phyloP scores from a whole-genome alignment of 2,797 vertebrate genomes.

The Anguilla anguilla region DNA sequence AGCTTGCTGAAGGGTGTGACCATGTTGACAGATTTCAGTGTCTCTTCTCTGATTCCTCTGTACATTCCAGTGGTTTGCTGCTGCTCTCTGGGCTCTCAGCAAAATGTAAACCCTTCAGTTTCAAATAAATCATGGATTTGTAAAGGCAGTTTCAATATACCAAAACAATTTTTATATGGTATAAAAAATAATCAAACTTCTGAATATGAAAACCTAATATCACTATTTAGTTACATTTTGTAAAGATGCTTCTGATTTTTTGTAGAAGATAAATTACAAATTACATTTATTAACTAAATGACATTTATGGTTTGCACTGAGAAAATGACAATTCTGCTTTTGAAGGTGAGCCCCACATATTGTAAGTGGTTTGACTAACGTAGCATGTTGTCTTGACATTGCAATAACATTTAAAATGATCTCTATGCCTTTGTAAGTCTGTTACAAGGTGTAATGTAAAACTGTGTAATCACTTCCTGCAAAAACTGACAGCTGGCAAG shows the following conservation, averaged over 20 bases:
- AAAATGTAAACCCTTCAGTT: not conserved
- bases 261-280: not conserved
- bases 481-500: not conserved
- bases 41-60: not conserved
- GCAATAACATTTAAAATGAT: not conserved
- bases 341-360: not conserved
- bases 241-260: not conserved
- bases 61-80: not conserved
- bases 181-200: not conserved
- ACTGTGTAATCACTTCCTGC: not conserved
- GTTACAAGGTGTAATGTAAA: not conserved
- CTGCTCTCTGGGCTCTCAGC: not conserved
- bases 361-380: not conserved
- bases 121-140: not conserved
- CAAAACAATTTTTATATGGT: not conserved
- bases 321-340: not conserved
- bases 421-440: not conserved
- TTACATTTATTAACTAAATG: not conserved
- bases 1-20: constrained; percentile 15
- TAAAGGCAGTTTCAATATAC: not conserved
- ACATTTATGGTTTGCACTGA: not conserved
- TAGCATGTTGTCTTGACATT: not conserved
- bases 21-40: not conserved
- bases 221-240: not conserved
- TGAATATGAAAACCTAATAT: not conserved